Base-by-base conservation (phyloP, 2,113 vertebrate genomes). In the Apteryx owenii region DNA sequence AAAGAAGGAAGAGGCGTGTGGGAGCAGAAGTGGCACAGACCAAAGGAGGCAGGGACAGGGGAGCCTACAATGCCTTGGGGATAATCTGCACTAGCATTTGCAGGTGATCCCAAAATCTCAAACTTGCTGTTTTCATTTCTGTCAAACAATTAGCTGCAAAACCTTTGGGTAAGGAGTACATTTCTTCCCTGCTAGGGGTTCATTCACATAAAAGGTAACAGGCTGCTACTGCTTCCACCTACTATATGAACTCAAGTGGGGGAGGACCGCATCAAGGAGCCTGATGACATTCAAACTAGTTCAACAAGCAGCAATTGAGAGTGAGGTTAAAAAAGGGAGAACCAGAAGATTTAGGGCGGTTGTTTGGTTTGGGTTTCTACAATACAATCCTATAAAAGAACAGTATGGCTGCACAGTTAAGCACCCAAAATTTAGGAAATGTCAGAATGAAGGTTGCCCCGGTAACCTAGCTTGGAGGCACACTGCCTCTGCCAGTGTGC, bases 201-300 rank as follows among this genome's bases (percentile, higher is more conserved):
- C 9, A 4, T n/a, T 53, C 26, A 31, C 4, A 2, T 28, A 5
- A 36, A 6, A 38, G 48, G 15, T 7, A 28, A n/a, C 4, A 48
- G 8, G 10, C 42, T 62, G 31, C 23, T 60, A 4, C 29, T 28
- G 48, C 8, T 7, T 36, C 6, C 6, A 3, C 22, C 7, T 3
- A 9, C 31, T 6, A 1, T 2, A 4, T 1, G 20, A 36, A 15
- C 8, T 46, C 4, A 1, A 8, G 14, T 2, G 20, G 18, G 50
- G 7, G 2, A 13, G 25, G 50, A 8, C 20, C 1, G 20, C 38
- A 1, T 3, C 1, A 7, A 2, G 26, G 21, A 18, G 66, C 13
- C 26, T 20, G 12, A 18, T 3, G 5, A 4, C 1, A 2, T 10
- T 12, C 66, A 26, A 7, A 8, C 21, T 16, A 13, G 21, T 23